These are phyloP conservation scores for Lepidurus apus DNA, from an alignment of 1,140 invertebrate species.

Conservation along the genomic window DNA sequence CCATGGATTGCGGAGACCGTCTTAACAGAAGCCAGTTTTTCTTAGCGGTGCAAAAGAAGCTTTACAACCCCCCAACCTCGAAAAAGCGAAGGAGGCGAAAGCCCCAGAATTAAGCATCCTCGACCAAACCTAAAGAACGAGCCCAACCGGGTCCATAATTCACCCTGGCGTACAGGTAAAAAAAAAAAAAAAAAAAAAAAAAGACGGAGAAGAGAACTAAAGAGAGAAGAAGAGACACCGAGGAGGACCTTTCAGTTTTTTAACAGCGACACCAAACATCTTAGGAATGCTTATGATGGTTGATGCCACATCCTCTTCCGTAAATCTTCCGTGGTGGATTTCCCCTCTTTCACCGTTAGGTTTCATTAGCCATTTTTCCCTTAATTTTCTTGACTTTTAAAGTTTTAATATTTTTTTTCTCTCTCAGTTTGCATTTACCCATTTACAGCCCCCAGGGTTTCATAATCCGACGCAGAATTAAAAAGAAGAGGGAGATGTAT, in stretches of 20 bases:
- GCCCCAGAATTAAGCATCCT: neutral
- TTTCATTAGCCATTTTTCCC: neutral
- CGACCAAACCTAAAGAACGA: neutral
- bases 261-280: neutral
- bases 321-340: neutral
- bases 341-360: neutral
- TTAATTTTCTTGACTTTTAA: neutral
- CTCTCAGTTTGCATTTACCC: neutral
- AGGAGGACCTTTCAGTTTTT: neutral
- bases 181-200: neutral
- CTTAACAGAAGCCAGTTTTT: neutral
- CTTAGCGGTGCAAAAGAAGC: neutral
- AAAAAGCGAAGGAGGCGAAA: conserved; percentile 14
- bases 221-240: conserved; percentile 2
- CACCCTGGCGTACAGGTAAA: conserved; percentile 13
- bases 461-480: neutral
- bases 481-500: neutral
- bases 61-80: neutral
- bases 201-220: neutral
- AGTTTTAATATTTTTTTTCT: neutral
- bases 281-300: neutral
- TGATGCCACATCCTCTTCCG: neutral
- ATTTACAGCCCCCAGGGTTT: neutral
- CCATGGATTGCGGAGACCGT: neutral
- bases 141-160: conserved; percentile 17